These are phyloP conservation scores for Hycleus cichorii DNA, from an alignment of 1,140 invertebrate species.

Conservation along the genomic window DNA sequence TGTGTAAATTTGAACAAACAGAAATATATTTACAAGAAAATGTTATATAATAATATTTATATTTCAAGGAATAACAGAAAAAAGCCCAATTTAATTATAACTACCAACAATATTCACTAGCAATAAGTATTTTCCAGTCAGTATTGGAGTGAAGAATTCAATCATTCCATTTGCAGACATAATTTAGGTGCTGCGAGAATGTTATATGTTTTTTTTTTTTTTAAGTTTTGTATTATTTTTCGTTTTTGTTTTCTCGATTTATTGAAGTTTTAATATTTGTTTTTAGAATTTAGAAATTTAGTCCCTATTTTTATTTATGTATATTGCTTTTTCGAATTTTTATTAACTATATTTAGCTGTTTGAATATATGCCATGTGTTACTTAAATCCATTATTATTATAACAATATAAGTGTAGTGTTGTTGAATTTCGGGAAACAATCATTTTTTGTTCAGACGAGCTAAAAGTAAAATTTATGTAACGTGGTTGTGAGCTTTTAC, in stretches of 20 bases:
- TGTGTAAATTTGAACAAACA: slow-evolving; percentile 2
- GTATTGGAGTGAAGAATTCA: slow-evolving; percentile 37
- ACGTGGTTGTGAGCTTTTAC: slow-evolving; percentile 18
- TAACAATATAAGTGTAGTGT: slow-evolving; percentile 3
- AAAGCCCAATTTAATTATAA: too few species aligned
- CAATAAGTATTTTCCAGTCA: slow-evolving; percentile 40
- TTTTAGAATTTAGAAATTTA: too few species aligned
- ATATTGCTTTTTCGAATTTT: too few species aligned
- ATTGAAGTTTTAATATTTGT: too few species aligned
- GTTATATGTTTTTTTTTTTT: slow-evolving; percentile 4
- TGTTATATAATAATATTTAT: slow-evolving; percentile 3
- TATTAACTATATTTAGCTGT: too few species aligned
- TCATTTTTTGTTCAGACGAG: too few species aligned
- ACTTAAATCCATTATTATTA: slow-evolving; percentile 6
- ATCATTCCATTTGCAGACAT: slow-evolving; percentile 30
- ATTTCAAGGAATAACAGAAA: slow-evolving; percentile 1
- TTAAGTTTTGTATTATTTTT: slow-evolving; percentile 15
- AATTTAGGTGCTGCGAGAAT: slow-evolving; percentile 18
- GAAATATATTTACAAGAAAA: slow-evolving; percentile 10
- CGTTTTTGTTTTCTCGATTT: slow-evolving; percentile 24
- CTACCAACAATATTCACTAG: slow-evolving; percentile 31
- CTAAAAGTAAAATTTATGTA: neutral
- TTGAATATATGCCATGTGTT: slow-evolving; percentile 4
- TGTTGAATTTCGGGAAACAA: too few species aligned
- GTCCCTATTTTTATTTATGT: too few species aligned